Conservation (phyloP, 1,140 invertebrate species). For the Dufourea novaeangliae region DNA sequence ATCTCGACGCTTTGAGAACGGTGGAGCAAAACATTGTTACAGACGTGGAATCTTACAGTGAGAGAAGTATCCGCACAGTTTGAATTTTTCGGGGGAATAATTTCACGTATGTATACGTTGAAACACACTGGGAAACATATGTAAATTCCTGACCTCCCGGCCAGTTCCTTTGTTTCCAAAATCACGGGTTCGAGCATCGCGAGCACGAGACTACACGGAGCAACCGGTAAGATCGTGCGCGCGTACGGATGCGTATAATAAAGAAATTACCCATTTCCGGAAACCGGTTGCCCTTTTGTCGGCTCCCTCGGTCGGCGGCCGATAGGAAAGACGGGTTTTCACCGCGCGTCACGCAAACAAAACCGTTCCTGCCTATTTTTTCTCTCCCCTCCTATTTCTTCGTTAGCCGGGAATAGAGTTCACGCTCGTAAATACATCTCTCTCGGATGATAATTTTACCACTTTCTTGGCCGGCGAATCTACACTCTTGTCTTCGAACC, state of each 20-base stretch:
- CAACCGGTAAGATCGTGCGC: slow-evolving; percentile 7
- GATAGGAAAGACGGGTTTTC: slow-evolving; percentile 35
- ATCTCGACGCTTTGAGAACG: too few relatives aligned
- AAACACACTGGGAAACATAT: background rate
- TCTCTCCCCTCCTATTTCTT: background rate
- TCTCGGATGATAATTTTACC: slow-evolving; percentile 6
- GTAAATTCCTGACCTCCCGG: slow-evolving; percentile 19
- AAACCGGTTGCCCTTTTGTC: slow-evolving; percentile 65
- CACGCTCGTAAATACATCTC: background rate
- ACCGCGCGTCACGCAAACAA: slow-evolving; percentile 31
- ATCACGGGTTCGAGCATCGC: background rate
- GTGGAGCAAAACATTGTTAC: too few relatives aligned
- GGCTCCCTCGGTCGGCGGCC: slow-evolving; percentile 10
- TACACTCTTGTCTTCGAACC: background rate
- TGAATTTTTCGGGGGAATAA: too few relatives aligned
- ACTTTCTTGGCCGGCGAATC: background rate
- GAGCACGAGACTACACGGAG: background rate
- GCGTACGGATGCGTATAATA: slow-evolving; percentile 31
- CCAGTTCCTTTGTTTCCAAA: background rate
- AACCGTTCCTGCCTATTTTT: slow-evolving; percentile 9
- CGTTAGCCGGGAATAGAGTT: too few relatives aligned
- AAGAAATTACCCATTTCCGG: slow-evolving; percentile 65
- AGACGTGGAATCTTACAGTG: too few relatives aligned
- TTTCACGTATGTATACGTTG: too few relatives aligned
- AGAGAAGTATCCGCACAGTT: too few relatives aligned